phyloP scores from a whole-genome alignment of 2,797 vertebrate genomes.

The Tachyglossus aculeatus region DNA sequence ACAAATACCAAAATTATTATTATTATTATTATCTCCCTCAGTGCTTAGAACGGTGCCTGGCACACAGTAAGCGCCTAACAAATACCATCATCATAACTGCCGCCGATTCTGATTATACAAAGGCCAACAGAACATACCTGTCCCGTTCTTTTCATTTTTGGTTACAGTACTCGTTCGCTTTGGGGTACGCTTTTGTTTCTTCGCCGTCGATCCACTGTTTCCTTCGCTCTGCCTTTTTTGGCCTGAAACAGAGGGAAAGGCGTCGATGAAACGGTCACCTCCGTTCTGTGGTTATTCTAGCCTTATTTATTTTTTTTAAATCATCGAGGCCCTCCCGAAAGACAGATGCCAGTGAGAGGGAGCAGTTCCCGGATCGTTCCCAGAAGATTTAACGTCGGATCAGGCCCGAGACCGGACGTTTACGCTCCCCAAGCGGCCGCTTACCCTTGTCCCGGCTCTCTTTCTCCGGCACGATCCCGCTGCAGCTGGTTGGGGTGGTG shows the following conservation, averaged over 20 bases:
- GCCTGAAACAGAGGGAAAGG: constrained; percentile 66
- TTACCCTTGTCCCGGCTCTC: constrained; percentile 86
- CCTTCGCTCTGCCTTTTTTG: constrained; percentile 89
- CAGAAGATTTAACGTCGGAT: not conserved
- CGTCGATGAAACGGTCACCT: not conserved
- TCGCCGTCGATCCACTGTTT: constrained; percentile 80
- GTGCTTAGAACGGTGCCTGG: no score
- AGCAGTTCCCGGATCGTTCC: not conserved
- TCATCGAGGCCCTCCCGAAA: not conserved
- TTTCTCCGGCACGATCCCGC: constrained; percentile 78
- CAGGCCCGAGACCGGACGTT: not conserved
- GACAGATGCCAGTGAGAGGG: not conserved
- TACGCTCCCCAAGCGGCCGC: not conserved
- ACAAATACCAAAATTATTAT: no score
- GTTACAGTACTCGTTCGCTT: constrained; percentile 81
- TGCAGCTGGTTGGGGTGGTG: constrained; percentile 82
- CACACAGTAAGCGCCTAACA: no score
- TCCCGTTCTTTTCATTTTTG: constrained; percentile 91
- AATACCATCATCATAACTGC: no score
- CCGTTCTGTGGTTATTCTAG: not conserved
- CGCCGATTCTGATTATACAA: no score
- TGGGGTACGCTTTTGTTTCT: constrained; percentile 94
- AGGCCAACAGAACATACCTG: constrained; percentile 80
- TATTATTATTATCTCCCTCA: no score
- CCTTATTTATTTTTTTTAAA: not conserved